Percentiles rank a stretch among this genome's conserved stretches.
Evolutionary conservation across 2,888 invertebrate species (phyloP).

Genomic region (Mesorhabditis belari): DNA sequence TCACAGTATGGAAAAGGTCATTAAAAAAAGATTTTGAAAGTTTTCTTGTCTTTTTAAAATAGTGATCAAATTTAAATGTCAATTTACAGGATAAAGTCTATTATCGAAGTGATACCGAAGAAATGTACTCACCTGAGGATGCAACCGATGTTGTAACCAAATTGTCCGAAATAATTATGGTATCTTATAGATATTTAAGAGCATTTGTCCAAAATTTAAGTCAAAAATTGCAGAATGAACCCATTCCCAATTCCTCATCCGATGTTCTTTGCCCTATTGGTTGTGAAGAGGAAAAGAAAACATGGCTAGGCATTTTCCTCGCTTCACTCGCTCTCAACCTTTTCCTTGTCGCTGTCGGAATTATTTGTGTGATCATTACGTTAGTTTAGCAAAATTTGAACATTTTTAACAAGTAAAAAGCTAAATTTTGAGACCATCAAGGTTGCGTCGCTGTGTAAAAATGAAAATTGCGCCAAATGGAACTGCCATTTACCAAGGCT

Average conservation of each 20-base stretch:
- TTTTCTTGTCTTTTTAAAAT: background rate
- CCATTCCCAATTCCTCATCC: background rate
- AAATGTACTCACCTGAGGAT: background rate
- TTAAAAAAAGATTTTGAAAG: no score
- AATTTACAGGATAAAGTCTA: background rate
- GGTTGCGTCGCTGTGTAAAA: no score
- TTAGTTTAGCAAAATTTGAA: no score
- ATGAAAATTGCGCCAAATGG: no score
- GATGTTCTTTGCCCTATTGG: background rate
- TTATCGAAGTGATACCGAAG: background rate
- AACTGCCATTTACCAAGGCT: no score
- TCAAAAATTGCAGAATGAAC: no score
- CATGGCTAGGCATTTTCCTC: background rate
- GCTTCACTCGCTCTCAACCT: background rate
- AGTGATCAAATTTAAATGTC: background rate
- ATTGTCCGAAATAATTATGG: background rate
- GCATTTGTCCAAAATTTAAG: background rate
- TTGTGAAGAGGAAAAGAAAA: background rate
- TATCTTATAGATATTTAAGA: background rate
- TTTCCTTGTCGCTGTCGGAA: no score
- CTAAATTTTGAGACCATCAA: no score
- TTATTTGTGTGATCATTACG: no score
- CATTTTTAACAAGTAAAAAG: no score
- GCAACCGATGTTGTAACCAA: background rate
- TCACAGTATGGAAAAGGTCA: background rate